phyloP scores from a whole-genome alignment of 2,797 vertebrate species.

The Peromyscus melanophrys region DNA sequence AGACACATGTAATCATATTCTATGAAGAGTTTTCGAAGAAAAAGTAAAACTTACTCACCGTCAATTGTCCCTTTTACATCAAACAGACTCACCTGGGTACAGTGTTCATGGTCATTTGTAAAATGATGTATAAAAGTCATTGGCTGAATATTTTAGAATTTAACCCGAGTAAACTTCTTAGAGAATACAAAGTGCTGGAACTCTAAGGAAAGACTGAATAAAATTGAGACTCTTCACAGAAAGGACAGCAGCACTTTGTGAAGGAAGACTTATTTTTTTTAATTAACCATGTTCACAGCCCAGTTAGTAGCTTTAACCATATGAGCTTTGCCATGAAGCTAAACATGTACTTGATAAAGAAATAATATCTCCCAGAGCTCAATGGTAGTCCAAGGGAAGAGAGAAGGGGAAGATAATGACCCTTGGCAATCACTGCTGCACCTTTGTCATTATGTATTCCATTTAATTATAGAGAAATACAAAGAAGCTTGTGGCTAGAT shows the following conservation, averaged over 20 bases:
- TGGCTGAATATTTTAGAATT: slow-evolving; percentile 51
- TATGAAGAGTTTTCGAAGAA: slow-evolving; percentile 61
- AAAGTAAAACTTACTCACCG: slow-evolving; percentile 56
- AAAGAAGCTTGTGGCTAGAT: slow-evolving; percentile 11
- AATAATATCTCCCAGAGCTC: slow-evolving; percentile 8
- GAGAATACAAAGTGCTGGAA: neutral
- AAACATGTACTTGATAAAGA: slow-evolving; percentile 38
- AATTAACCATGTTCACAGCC: neutral
- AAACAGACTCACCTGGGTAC: slow-evolving; percentile 13
- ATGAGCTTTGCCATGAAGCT: neutral
- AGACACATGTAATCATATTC: neutral
- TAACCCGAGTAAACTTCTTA: slow-evolving; percentile 23
- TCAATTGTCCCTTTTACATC: slow-evolving; percentile 51
- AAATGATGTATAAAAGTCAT: neutral
- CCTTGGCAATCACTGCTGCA: slow-evolving; percentile 60
- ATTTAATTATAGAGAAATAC: slow-evolving; percentile 72
- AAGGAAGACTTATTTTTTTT: slow-evolving; percentile 46
- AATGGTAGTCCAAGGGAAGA: neutral
- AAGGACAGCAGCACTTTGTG: neutral
- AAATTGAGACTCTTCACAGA: slow-evolving; percentile 34
- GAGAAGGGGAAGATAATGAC: neutral
- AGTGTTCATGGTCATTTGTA: neutral
- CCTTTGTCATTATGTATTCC: slow-evolving; percentile 69
- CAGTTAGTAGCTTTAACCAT: neutral
- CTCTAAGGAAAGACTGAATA: slow-evolving; percentile 16